Evolutionary conservation across 2,888 invertebrate species (phyloP), one percentile per base, ranked within the genome.

Genomic region (Acanthosoma haemorrhoidale): DNA sequence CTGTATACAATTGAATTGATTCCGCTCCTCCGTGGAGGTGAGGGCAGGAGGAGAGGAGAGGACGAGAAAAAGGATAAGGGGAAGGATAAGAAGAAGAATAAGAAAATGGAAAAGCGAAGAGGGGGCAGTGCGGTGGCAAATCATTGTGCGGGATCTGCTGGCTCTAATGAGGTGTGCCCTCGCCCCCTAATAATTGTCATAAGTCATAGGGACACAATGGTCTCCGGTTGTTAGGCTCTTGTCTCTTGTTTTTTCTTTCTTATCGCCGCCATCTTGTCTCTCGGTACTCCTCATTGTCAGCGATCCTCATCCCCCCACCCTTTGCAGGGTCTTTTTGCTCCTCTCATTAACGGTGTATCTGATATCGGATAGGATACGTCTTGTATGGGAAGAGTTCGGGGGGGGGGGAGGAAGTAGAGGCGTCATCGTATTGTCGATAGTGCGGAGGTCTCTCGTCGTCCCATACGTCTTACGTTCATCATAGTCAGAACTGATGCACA

Each of bases 1-100:
- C 67, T 67, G 67, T 67, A 67, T 67, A 67, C 67, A 67, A 67
- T 67, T 67, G 67, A 67, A 67, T 67, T 67, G 67, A 67, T 32
- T 15, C 39, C n/a, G 25, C 9, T 21, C 21, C 21, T 8, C 8
- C 8, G 6, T 5, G 8, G 8, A n/a, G 41, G 41, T 5, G 41
- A 13, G 29, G 21, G 39, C 4, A 9, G 64, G 36, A 64, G 18
- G 39, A 63, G 43, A 11, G 39, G 16, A 34, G 25, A 39, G 18
- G 6, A 3, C n/a, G 29, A 41, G n/a, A 34, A n/a, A n/a, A n/a
- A n/a, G n/a, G n/a, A n/a, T n/a, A n/a, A 39, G 13, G 29, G 31
- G 34, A 41, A 67, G 21, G 51, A 43, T 34, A 67, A 67, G 57
- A 67, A 39, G 36, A 34, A 25, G 43, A 43, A 57, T 18, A 43